phyloP scores from a whole-genome alignment of 2,113 vertebrate species.

The Cheilinus undulatus region DNA sequence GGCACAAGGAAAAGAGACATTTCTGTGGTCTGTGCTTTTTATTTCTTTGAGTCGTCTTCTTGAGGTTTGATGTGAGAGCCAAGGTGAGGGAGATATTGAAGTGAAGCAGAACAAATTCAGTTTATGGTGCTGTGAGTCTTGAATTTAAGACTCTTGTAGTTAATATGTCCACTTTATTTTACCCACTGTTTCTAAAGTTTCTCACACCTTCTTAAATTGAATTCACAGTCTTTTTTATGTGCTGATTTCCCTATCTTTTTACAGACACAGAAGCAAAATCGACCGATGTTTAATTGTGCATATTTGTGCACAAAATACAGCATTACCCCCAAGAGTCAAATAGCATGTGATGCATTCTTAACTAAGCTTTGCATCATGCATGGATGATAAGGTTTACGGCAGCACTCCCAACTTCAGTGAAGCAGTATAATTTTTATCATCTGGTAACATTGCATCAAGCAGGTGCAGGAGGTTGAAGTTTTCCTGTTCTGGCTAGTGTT shows the following conservation, averaged over 20 bases:
- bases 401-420: slow-evolving; percentile 48
- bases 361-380: slow-evolving; percentile 38
- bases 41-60: slow-evolving; percentile 15
- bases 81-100: slow-evolving; percentile 28
- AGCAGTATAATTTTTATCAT: slow-evolving; percentile 60
- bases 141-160: slow-evolving; percentile 17
- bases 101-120: slow-evolving; percentile 25
- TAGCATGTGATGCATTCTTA: slow-evolving; percentile 9
- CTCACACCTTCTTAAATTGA: slow-evolving; percentile 5
- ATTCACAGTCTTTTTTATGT: neutral
- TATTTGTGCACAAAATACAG: slow-evolving; percentile 41
- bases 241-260: slow-evolving; percentile 17
- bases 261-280: slow-evolving; percentile 28
- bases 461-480: slow-evolving; percentile 46
- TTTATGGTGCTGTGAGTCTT: slow-evolving; percentile 14
- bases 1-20: slow-evolving; percentile 4
- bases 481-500: slow-evolving; percentile 30
- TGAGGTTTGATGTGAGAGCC: slow-evolving; percentile 8
- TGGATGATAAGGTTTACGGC: slow-evolving; percentile 29
- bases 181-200: neutral
- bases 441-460: slow-evolving; percentile 38
- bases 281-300: slow-evolving; percentile 45
- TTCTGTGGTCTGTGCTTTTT: slow-evolving; percentile 19
- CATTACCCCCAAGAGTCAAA: slow-evolving; percentile 23
- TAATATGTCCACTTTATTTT: slow-evolving; percentile 4